Base-by-base conservation (phyloP, 2,797 vertebrate genomes). In the Myotis planiceps region DNA sequence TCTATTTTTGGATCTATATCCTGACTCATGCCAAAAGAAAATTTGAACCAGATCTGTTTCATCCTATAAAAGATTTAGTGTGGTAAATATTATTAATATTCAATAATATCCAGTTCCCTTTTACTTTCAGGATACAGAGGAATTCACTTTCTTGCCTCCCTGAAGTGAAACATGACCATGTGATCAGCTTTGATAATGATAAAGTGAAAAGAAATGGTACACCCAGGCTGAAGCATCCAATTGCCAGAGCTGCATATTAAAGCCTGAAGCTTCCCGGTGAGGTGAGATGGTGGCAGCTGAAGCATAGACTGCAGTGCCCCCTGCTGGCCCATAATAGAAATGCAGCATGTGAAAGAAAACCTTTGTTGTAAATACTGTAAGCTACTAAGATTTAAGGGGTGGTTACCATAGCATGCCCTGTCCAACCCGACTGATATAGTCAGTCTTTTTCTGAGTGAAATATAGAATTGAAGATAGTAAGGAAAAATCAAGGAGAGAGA, bases 21-120 rank as follows among this genome's bases (percentile, higher is more conserved):
- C 49, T 80, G 79, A 91, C 51, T 66, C 13, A 7, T 18, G 51
- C 92, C 79, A 90, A 85, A 66, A 72, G 75, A 80, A 86, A 93
- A 51, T 66, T 0, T 58, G 89, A 87, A 96, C 89, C 39, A 55
- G 13, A 60, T 55, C 42, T 79, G 55, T 65, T 53, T 90, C 34
- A 58, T 69, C n/a, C 34, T 88, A 23, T 55, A 69, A 86, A 88
- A 69, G 16, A 21, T 32, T 91, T 32, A 37, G 7, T 49, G 10
- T 47, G n/a, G 15, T 14, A 68, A 86, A 21, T 66, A 53, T 76
- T 69, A 87, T 23, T 65, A 71, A 69, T n/a, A 78, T 47, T 58
- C 68, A 68, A 16, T 79, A 92, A 55, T 32, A 72, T 9, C 47
- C 19, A 55, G 47, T 51, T 86, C 45, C 85, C 55, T 69, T 42